A percentile compares a stretch with the other conserved stretches of the same genome.
Evolutionary conservation across 23 tunicate species (phyloP).

Genomic region (Styela plicata): DNA sequence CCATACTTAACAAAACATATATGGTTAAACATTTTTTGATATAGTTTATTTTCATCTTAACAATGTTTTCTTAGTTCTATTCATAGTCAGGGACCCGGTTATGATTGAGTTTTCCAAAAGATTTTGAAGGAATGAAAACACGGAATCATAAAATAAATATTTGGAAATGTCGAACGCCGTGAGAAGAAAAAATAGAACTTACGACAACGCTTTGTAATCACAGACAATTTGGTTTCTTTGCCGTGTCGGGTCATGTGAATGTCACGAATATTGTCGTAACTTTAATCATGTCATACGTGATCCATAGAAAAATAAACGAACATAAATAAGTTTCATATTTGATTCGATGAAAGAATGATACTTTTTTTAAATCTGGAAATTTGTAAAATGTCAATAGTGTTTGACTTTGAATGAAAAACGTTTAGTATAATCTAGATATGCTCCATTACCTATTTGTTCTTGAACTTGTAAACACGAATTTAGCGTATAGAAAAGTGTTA

Average conservation of each 20-base stretch:
- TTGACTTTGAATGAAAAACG: neutral
- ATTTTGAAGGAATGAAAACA: neutral
- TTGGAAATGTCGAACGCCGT: neutral
- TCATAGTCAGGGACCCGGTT: neutral
- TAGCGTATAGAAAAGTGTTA: neutral
- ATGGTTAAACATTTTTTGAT: too few species aligned
- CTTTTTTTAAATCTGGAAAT: too few species aligned
- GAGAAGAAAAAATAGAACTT: neutral
- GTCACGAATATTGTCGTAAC: neutral
- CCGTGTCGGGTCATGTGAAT: neutral
- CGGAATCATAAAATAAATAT: neutral
- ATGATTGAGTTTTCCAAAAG: neutral
- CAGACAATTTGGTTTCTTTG: neutral
- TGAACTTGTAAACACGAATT: too few species aligned
- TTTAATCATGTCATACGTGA: neutral
- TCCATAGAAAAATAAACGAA: neutral
- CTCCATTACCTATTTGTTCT: neutral
- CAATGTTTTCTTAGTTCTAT: neutral
- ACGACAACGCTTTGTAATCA: neutral
- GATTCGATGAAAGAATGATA: too few species aligned
- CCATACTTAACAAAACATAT: too few species aligned
- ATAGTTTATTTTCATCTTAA: too few species aligned
- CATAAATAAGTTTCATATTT: neutral
- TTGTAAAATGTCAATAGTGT: neutral
- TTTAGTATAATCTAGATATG: neutral